Conservation (phyloP, 2,797 vertebrate genomes). For the Peromyscus nudipes region DNA sequence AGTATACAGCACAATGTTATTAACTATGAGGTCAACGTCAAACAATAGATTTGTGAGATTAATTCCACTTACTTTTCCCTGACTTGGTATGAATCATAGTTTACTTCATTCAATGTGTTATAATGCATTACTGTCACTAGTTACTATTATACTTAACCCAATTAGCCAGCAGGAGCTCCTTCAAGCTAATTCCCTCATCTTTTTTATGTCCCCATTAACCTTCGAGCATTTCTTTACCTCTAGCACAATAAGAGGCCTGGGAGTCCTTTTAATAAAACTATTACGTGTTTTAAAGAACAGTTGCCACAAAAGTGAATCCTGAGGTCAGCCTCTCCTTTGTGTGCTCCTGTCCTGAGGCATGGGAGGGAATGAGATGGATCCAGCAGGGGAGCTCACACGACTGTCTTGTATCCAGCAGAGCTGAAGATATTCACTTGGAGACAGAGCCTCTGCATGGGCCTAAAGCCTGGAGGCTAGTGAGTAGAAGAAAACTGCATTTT, state of each 20-base stretch:
- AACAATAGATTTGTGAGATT: not conserved
- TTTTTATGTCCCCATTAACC: constrained; percentile 10
- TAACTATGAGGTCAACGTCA: not conserved
- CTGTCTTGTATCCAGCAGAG: not conserved
- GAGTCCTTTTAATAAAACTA: constrained; percentile 57
- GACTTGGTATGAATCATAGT: not conserved
- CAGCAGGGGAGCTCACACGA: not conserved
- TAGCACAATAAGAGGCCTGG: constrained; percentile 38
- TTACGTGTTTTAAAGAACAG: not conserved
- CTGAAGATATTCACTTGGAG: not conserved
- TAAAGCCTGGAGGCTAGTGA: not conserved
- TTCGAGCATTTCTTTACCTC: constrained; percentile 38
- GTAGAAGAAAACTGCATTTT: not conserved
- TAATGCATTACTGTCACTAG: not conserved
- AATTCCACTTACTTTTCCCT: not conserved
- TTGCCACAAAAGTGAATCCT: not conserved
- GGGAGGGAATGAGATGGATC: not conserved
- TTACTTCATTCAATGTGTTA: not conserved
- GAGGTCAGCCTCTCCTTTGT: not conserved
- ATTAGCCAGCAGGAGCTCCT: not conserved
- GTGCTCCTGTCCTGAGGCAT: not conserved
- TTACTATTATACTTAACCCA: constrained; percentile 9
- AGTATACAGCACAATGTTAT: not conserved
- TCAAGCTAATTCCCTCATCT: not conserved
- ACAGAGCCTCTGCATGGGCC: not conserved